Evolutionary conservation across 1,140 invertebrate species (phyloP).

Genomic region (Pomacea maculata): DNA sequence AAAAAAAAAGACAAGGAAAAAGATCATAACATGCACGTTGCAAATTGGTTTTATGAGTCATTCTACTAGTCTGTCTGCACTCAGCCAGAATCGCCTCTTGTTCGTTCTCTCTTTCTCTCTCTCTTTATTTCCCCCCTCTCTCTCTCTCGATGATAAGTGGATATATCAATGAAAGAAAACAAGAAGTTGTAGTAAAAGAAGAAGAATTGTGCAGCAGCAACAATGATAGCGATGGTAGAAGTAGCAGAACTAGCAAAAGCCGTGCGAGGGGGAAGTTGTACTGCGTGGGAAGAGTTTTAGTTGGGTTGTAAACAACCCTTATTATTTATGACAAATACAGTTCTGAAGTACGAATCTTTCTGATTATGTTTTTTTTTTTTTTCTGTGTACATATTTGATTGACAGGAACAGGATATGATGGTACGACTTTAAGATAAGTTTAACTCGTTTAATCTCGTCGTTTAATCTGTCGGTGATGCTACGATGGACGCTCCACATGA

Average conservation of each 20-base stretch:
- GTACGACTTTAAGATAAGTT: too few species aligned
- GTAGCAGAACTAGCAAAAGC: neutral
- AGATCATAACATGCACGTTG: neutral
- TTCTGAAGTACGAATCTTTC: neutral
- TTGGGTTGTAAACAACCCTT: neutral
- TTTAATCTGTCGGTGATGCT: too few species aligned
- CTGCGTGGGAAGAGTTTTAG: neutral
- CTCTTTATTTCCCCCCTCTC: neutral
- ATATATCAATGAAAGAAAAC: neutral
- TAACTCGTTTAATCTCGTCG: too few species aligned
- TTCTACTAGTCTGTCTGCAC: neutral
- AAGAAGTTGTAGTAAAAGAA: neutral
- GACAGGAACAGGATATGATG: too few species aligned
- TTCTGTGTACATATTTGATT: neutral
- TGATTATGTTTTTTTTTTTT: neutral
- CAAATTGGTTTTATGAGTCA: constrained; percentile 1
- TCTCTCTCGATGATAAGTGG: neutral
- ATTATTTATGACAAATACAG: neutral
- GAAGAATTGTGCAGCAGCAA: neutral
- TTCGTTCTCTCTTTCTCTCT: constrained; percentile 4
- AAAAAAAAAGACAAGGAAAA: neutral
- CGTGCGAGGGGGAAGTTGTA: neutral
- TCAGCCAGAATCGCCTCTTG: neutral
- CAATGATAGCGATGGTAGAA: neutral
- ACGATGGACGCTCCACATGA: too few species aligned